Evolutionary conservation across 2,113 vertebrate genomes (phyloP).

Genomic region (Archocentrus centrarchus): DNA sequence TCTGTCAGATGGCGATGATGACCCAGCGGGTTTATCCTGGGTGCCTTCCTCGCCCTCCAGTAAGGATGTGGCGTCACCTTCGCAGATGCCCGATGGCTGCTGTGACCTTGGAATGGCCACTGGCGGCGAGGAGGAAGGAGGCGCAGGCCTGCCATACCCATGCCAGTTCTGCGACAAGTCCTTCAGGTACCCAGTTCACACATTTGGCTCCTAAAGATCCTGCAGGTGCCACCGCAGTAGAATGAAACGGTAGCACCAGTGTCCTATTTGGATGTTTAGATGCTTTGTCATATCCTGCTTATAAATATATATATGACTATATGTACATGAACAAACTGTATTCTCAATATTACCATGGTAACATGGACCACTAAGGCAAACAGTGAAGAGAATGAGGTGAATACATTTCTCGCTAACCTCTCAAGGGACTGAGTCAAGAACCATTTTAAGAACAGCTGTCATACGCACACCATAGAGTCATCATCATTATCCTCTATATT

Average conservation of each 20-base stretch:
- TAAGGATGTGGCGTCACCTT: slow-evolving; percentile 98
- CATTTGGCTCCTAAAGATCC: background rate
- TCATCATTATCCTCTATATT: slow-evolving; percentile 30
- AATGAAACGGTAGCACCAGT: background rate
- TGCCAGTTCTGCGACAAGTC: slow-evolving; percentile 99
- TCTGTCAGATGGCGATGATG: slow-evolving; percentile 95
- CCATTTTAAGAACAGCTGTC: slow-evolving; percentile 70
- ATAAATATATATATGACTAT: slow-evolving; percentile 30
- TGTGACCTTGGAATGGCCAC: slow-evolving; percentile 95
- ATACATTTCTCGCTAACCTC: slow-evolving; percentile 55
- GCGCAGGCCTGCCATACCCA: slow-evolving; percentile 96
- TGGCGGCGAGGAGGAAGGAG: slow-evolving; percentile 95
- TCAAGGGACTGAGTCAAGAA: slow-evolving; percentile 43
- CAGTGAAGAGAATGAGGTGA: slow-evolving; percentile 59
- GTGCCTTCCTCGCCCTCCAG: slow-evolving; percentile 99
- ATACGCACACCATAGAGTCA: slow-evolving; percentile 31
- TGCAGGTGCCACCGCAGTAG: background rate
- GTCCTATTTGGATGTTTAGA: slow-evolving; percentile 16
- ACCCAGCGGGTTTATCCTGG: slow-evolving; percentile 96
- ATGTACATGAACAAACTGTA: slow-evolving; percentile 32
- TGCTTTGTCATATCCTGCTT: background rate
- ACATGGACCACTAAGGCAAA: slow-evolving; percentile 44
- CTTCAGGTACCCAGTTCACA: slow-evolving; percentile 83
- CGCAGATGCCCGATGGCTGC: slow-evolving; percentile 97
- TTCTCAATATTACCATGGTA: slow-evolving; percentile 42